Evolutionary conservation across 1,140 invertebrate genomes (phyloP).

Genomic region (Thereuonema tuberculata): DNA sequence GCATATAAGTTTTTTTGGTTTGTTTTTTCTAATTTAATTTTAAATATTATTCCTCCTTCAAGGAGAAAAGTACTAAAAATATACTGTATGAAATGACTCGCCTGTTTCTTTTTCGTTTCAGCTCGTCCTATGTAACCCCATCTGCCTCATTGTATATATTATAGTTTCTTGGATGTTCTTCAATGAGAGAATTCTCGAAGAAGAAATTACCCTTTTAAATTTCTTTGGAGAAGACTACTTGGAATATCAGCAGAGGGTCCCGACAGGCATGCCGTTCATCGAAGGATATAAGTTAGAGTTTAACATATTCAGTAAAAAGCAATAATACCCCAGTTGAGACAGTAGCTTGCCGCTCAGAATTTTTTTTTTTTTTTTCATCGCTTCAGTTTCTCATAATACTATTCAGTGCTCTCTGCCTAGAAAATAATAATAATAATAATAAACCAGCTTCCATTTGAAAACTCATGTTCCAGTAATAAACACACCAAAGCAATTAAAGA

Average conservation of each 20-base stretch:
- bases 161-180: constrained; percentile 85
- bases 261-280: constrained; percentile 87
- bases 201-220: constrained; percentile 80
- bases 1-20: no score
- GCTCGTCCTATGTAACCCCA: constrained; percentile 78
- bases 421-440: no score
- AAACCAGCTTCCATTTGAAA: no score
- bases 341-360: not conserved
- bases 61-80: not conserved
- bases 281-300: constrained; percentile 45
- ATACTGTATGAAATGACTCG: not conserved
- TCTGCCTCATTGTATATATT: constrained; percentile 71
- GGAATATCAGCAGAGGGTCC: constrained; percentile 71
- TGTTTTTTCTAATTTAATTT: no score
- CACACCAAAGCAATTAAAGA: no score
- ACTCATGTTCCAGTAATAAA: no score
- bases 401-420: no score
- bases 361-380: not conserved
- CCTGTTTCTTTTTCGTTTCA: constrained; percentile 34
- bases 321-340: no score
- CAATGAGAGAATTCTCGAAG: constrained; percentile 65
- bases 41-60: no score
- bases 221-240: constrained; percentile 88
- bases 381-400: no score
- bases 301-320: no score